These are phyloP conservation scores for Aurelia sp. DNA, from an alignment of 30 jellyfish, hydroid and myxozoan genomes.

Conservation along the genomic window DNA sequence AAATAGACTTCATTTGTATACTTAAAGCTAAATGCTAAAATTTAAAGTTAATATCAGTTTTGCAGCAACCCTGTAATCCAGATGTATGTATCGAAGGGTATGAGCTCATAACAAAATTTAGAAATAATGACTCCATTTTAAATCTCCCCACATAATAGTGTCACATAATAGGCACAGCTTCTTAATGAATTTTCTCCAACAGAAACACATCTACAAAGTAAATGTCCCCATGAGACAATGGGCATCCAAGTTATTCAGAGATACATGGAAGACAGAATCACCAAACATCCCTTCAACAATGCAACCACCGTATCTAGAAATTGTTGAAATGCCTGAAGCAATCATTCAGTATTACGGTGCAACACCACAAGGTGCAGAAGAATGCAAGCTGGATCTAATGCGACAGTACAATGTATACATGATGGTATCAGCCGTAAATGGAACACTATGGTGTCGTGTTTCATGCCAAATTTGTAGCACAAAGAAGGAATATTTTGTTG, in stretches of 20 bases:
- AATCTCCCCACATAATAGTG: too few species aligned
- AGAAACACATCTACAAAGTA: constrained; percentile 58
- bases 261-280: constrained; percentile 84
- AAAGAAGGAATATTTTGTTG: constrained; percentile 63
- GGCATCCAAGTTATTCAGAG: constrained; percentile 84
- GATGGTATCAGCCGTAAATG: constrained; percentile 81
- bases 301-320: constrained; percentile 96
- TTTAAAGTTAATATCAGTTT: too few species aligned
- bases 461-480: constrained; percentile 88
- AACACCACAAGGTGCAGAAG: constrained; percentile 60
- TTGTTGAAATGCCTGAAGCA: constrained; percentile 83
- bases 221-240: constrained; percentile 85
- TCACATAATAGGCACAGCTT: too few species aligned
- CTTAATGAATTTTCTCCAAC: too few species aligned
- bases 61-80: too few species aligned
- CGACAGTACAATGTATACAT: constrained; percentile 60
- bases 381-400: constrained; percentile 55
- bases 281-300: constrained; percentile 83
- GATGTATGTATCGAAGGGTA: too few species aligned
- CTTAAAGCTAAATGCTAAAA: too few species aligned
- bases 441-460: constrained; percentile 78
- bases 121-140: too few species aligned
- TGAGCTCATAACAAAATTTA: too few species aligned
- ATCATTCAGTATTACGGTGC: constrained; percentile 56
- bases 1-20: too few species aligned